phyloP scores from a whole-genome alignment of 2,888 invertebrate species.

The Nymphalis urticae region DNA sequence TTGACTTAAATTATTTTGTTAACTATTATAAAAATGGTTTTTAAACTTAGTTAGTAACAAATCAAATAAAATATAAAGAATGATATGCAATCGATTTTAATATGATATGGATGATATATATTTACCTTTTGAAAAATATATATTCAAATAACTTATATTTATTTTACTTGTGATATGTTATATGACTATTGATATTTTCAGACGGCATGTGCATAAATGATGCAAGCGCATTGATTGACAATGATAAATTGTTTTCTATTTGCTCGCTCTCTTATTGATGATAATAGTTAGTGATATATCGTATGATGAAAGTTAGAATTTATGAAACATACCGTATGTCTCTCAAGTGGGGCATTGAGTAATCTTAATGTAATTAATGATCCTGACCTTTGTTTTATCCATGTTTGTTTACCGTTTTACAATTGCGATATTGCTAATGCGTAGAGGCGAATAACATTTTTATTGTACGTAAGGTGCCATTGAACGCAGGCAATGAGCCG shows the following conservation, averaged over 20 bases:
- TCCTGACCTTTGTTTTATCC: not conserved
- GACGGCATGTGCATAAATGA: conserved; percentile 15
- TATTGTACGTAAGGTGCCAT: conserved; percentile 47
- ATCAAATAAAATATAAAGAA: too few relatives aligned
- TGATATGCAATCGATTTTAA: not conserved
- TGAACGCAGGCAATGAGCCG: conserved; percentile 63
- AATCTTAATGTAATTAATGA: not conserved
- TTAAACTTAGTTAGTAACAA: too few relatives aligned
- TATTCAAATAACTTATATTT: not conserved
- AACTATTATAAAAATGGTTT: not conserved
- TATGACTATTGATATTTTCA: not conserved
- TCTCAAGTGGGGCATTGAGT: not conserved
- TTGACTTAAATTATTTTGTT: not conserved
- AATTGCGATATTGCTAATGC: conserved; percentile 10
- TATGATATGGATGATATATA: too few relatives aligned
- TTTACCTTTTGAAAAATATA: too few relatives aligned
- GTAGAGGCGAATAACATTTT: conserved; percentile 24
- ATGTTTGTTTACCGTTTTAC: conserved; percentile 5
- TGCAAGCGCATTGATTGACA: conserved; percentile 28
- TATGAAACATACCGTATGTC: not conserved
- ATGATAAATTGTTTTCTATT: conserved; percentile 31
- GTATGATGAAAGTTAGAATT: conserved; percentile 23
- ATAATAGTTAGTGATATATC: conserved; percentile 9
- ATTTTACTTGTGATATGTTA: too few relatives aligned
- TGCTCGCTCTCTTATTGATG: conserved; percentile 19